Evolutionary conservation across 2,113 vertebrate genomes (phyloP), one percentile per base, ranked within the genome.

Genomic region (Thymallus thymallus): DNA sequence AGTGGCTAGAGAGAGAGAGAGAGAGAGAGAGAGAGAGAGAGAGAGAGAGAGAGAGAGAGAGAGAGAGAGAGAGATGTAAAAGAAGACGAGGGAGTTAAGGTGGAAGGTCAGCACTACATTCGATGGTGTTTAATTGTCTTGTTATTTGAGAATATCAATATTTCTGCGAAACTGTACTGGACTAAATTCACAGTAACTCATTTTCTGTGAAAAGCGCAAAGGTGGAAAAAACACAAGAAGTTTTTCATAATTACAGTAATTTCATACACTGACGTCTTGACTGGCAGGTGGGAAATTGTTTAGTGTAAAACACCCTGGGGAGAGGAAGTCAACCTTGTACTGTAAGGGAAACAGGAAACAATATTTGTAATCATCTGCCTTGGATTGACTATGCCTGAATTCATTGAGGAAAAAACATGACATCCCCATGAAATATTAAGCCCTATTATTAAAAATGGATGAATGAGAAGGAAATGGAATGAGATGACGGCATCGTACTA

Each of bases 191-290:
- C 65, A 74, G 56, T 76, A 63, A 45, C 76, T 69, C 71, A 60
- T 65, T 67, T 68, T 60, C 16, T 68, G 66, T 68, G 63, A 30
- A 80, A 71, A 82, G 71, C 64, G 22, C 24, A 35, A 35, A 56
- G 7, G 6, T n/a, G 10, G 74, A 68, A 45, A 67, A 69, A 79
- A 76, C 16, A 4, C 30, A 72, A 24, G 3, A n/a, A 29, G 14
- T 72, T 83, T 14, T 72, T 83, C 72, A 67, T 79, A 80, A 85
- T 79, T 62, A 55, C 48, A 70, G 35, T 76, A 58, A 84, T 86
- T 82, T 79, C 61, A 84, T 72, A 69, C 80, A 26, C 46, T 79
- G 72, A 73, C 69, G 71, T 85, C 58, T 22, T 84, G 87, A 84
- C 30, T 68, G 82, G 46, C 75, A 73, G 75, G 58, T 62, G 26